A percentile compares a stretch with the other conserved stretches of the same genome.
Conservation (phyloP, 2,888 invertebrate species). For the Dichetophora obliterata region DNA sequence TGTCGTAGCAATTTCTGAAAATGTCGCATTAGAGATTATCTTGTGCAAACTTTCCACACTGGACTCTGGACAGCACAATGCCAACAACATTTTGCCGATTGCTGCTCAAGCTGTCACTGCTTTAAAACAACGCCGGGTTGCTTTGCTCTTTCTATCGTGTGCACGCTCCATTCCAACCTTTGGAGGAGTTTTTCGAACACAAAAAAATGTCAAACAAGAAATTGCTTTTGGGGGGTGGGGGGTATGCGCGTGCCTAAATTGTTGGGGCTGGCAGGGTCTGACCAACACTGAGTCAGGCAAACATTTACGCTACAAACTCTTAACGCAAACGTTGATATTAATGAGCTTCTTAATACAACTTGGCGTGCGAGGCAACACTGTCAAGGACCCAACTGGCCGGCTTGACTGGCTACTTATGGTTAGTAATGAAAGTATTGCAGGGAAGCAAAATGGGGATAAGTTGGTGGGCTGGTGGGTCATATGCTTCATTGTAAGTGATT, state of each 20-base stretch:
- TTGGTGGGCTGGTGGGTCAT: neutral
- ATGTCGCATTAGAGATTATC: slow-evolving; percentile 66
- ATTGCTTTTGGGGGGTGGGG: neutral
- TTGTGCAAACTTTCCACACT: slow-evolving; percentile 56
- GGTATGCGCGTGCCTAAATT: neutral
- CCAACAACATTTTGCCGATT: neutral
- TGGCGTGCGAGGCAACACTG: slow-evolving; percentile 39
- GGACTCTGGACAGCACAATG: slow-evolving; percentile 23
- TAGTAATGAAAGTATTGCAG: no score
- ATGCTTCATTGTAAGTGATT: slow-evolving; percentile 45
- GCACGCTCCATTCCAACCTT: neutral
- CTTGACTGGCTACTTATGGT: slow-evolving; percentile 1
- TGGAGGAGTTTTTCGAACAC: neutral
- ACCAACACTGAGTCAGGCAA: neutral
- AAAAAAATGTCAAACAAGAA: slow-evolving; percentile 16
- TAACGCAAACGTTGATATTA: slow-evolving; percentile 50
- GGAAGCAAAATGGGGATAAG: no score
- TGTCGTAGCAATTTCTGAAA: slow-evolving; percentile 64
- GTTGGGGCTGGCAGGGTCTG: neutral
- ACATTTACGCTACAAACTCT: slow-evolving; percentile 46
- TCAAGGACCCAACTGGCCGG: slow-evolving; percentile 6
- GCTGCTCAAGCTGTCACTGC: neutral
- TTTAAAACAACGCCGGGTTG: neutral
- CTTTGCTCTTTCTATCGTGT: no score
- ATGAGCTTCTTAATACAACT: slow-evolving; percentile 50